Evolutionary conservation across 2,797 vertebrate genomes (phyloP), one percentile per base, ranked within the genome.

Genomic region (Steatocranus sp.): DNA sequence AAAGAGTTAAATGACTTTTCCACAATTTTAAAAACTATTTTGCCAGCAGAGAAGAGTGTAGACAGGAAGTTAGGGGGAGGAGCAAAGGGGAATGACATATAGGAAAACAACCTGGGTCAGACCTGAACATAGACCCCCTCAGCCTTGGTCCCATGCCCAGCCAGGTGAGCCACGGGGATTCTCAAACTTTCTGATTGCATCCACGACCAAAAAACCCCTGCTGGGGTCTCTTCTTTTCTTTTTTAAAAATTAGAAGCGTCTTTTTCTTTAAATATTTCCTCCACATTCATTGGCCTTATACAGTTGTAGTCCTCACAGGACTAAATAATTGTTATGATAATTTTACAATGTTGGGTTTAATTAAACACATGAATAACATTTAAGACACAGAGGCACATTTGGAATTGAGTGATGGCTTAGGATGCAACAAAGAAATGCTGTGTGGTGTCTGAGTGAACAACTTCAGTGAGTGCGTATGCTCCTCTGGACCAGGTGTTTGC

Each of bases 401-500:
- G 7, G 41, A 73, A 5, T 1, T 6, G 68, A 73, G 68, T 48
- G 43, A 48, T 30, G 25, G 41, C 6, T n/a, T 17, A 48, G 43
- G 17, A 73, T 30, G 41, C 68, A 8, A 48, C 68, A 73, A 46
- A 48, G 43, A 73, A 48, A 30, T 73, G 25, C 18, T 48, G 15
- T 0, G 41, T 3, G 3, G 10, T 30, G 23, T 73, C 41, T 73
- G 68, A 18, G 68, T 48, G 68, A 8, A 70, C 4, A 7, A 30
- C 25, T 73, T 73, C 68, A 73, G 43, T 75, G 49, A 43, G 48
- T 58, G 74, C 14, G 23, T 78, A 75, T 81, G 80, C 82, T 87
- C 86, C 66, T 58, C 70, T 87, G 68, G 81, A 83, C 86, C 91
- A 92, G 89, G 82, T 92, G 90, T 91, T 91, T 86, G 78, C 87